Conservation (phyloP, 2,888 invertebrate species). For the Cremastinae sp. region DNA sequence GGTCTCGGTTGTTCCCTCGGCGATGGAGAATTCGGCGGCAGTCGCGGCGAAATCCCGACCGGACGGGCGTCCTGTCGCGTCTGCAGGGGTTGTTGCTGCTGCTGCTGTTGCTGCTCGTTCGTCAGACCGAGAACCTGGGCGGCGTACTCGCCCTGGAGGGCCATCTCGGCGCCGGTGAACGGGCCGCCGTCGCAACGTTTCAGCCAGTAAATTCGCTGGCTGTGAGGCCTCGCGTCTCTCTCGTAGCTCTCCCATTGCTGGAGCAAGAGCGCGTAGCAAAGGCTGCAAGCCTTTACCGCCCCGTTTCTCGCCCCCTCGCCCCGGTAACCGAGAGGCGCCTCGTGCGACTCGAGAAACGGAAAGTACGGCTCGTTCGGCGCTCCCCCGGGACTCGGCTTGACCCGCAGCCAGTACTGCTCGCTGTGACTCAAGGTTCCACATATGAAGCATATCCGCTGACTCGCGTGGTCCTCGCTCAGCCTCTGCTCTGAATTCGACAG, state of each 20-base stretch:
- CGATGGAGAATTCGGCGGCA: constrained; percentile 74
- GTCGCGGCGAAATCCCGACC: constrained; percentile 76
- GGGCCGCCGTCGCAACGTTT: constrained; percentile 95
- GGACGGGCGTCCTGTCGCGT: constrained; percentile 71
- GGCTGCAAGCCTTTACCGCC: constrained; percentile 89
- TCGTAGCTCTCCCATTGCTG: constrained; percentile 97
- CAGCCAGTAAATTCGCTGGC: constrained; percentile 94
- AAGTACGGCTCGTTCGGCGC: constrained; percentile 90
- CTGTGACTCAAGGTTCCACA: constrained; percentile 88
- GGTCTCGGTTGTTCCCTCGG: constrained; percentile 75
- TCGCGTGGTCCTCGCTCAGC: constrained; percentile 62
- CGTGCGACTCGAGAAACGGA: constrained; percentile 94
- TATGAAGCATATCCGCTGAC: constrained; percentile 83
- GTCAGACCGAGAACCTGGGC: constrained; percentile 92
- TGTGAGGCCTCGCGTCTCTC: constrained; percentile 90
- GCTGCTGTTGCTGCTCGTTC: constrained; percentile 81
- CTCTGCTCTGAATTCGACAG: constrained; percentile 66
- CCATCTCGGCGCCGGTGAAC: constrained; percentile 94
- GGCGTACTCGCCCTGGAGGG: constrained; percentile 94
- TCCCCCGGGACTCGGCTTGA: constrained; percentile 86
- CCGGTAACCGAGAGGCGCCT: constrained; percentile 90
- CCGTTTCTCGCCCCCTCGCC: constrained; percentile 77
- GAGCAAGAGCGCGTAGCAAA: constrained; percentile 92
- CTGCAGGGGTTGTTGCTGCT: constrained; percentile 60
- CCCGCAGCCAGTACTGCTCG: constrained; percentile 84